phyloP scores from a whole-genome alignment of 2,113 vertebrate genomes.

The Athene cunicularia region DNA sequence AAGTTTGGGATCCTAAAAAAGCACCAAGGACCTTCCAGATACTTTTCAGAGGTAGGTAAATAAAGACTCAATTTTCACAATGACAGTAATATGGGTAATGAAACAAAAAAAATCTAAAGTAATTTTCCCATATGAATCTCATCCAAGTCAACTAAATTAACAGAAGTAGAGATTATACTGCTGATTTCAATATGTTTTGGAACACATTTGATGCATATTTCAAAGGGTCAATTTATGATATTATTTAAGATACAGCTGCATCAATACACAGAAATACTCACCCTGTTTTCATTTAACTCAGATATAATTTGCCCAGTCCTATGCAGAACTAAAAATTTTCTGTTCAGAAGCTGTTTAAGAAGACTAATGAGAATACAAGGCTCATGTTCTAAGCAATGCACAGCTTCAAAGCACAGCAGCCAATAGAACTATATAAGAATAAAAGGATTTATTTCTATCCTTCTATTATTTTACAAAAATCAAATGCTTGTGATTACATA shows the following conservation, averaged over 20 bases:
- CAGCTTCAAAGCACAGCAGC: neutral
- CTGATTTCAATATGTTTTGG: neutral
- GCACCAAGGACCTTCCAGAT: neutral
- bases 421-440: neutral
- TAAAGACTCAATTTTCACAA: neutral
- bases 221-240: neutral
- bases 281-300: neutral
- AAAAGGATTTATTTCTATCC: neutral
- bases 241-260: neutral
- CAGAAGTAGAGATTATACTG: neutral
- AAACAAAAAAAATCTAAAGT: neutral
- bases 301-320: neutral
- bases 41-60: neutral
- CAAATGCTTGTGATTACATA: neutral
- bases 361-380: neutral
- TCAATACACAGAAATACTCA: neutral
- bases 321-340: neutral
- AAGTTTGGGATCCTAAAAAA: neutral
- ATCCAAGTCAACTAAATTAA: neutral
- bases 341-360: neutral
- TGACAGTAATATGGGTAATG: neutral
- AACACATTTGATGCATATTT: neutral
- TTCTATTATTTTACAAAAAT: neutral
- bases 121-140: neutral
- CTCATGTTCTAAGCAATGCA: neutral